These are phyloP conservation scores for Carlito syrichta DNA, from an alignment of 2,113 vertebrate genomes.

Conservation along the genomic window DNA sequence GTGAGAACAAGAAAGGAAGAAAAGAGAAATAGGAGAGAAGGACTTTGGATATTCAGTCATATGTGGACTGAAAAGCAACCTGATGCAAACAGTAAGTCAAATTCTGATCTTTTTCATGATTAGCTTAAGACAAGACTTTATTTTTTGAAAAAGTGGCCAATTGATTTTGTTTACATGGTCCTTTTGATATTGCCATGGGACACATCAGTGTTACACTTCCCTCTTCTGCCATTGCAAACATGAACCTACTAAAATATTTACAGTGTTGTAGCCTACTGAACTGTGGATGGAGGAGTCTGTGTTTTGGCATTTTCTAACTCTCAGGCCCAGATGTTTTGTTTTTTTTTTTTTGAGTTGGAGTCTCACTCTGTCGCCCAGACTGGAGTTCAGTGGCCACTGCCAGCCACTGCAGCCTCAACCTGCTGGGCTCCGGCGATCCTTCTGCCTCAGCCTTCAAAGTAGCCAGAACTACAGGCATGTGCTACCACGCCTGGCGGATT, in stretches of 20 bases:
- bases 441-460: too few relatives aligned
- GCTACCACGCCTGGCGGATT: too few relatives aligned
- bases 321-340: neutral
- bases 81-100: neutral
- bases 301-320: neutral
- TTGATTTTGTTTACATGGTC: neutral
- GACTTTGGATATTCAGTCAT: neutral
- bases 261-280: neutral
- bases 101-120: neutral
- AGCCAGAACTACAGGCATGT: too few relatives aligned
- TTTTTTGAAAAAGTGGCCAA: neutral
- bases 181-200: neutral
- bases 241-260: neutral
- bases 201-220: neutral
- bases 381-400: too few relatives aligned
- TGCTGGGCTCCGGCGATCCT: too few relatives aligned
- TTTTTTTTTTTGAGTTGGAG: too few relatives aligned
- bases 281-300: neutral
- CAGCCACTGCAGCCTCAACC: too few relatives aligned
- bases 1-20: neutral
- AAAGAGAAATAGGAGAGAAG: neutral
- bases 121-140: neutral
- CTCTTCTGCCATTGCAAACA: neutral
- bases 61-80: neutral
- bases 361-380: too few relatives aligned